A percentile compares a stretch with the other conserved stretches of the same genome.
These are phyloP conservation scores for Drosophila repleta DNA, from an alignment of 1,140 invertebrate genomes.

Conservation along the genomic window DNA sequence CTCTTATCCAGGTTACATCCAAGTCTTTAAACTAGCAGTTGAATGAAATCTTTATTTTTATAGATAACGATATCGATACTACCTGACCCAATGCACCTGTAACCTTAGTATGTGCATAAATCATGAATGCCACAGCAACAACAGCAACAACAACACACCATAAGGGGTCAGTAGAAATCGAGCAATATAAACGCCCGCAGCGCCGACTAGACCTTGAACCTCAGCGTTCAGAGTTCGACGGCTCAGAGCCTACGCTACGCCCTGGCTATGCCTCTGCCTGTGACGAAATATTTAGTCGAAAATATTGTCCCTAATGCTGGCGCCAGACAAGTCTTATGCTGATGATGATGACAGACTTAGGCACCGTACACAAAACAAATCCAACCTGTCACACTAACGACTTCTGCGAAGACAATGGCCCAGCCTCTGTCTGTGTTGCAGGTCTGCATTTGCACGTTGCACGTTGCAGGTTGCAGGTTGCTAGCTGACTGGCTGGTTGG, in stretches of 20 bases:
- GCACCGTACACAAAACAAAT: constrained; percentile 77
- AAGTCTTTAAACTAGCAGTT: background rate
- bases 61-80: constrained; percentile 35
- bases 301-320: constrained; percentile 83
- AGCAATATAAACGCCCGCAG: constrained; percentile 79
- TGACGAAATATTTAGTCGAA: constrained; percentile 83
- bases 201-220: constrained; percentile 39
- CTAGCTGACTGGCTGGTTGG: constrained; percentile 18
- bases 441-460: background rate
- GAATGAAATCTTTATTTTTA: constrained; percentile 24
- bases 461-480: constrained; percentile 42
- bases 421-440: constrained; percentile 8
- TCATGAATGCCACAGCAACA: constrained; percentile 67
- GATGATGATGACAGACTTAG: constrained; percentile 83
- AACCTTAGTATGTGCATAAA: constrained; percentile 61
- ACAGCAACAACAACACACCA: constrained; percentile 24
- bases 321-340: constrained; percentile 83
- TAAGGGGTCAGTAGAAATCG: constrained; percentile 50
- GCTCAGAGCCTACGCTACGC: constrained; percentile 43
- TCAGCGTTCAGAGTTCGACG: constrained; percentile 8
- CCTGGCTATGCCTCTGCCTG: constrained; percentile 36
- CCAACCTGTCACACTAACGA: constrained; percentile 83
- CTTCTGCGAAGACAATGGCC: constrained; percentile 81
- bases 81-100: constrained; percentile 66
- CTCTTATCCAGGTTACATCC: no score